phyloP scores from a whole-genome alignment of 2,797 vertebrate genomes.

The Rhodeus uyekii region DNA sequence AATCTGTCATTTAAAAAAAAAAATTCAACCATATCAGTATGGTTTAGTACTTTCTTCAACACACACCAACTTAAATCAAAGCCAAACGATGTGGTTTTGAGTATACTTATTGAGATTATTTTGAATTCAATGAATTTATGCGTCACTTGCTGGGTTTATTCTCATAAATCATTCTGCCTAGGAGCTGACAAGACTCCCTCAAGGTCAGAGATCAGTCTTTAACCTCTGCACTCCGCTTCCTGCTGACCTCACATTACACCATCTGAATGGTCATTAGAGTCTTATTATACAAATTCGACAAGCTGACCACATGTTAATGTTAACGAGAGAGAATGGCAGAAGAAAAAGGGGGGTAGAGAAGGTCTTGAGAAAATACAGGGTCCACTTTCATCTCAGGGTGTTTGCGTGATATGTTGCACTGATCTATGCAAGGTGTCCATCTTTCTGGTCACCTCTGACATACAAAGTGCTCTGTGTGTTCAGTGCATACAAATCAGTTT shows the following conservation, averaged over 20 bases:
- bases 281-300: conserved; percentile 53
- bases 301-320: conserved; percentile 39
- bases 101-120: too few relatives aligned
- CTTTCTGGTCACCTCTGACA: conserved; percentile 67
- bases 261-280: conserved; percentile 56
- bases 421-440: conserved; percentile 61
- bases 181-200: conserved; percentile 35
- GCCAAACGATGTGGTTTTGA: too few relatives aligned
- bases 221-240: conserved; percentile 54
- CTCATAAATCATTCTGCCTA: conserved; percentile 56
- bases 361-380: not conserved
- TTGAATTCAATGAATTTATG: conserved; percentile 34
- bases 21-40: not conserved
- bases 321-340: not conserved
- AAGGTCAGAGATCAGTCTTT: conserved; percentile 54
- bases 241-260: conserved; percentile 59
- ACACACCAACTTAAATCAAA: conserved; percentile 16
- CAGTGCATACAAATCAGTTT: not conserved
- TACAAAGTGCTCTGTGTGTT: conserved; percentile 61
- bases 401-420: conserved; percentile 8
- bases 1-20: not conserved
- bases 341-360: not conserved
- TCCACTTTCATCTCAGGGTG: not conserved
- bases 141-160: conserved; percentile 47
- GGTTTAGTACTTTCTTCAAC: too few relatives aligned